Conservation (phyloP, 2,797 vertebrate species). For the Malacoctenus gilli region DNA sequence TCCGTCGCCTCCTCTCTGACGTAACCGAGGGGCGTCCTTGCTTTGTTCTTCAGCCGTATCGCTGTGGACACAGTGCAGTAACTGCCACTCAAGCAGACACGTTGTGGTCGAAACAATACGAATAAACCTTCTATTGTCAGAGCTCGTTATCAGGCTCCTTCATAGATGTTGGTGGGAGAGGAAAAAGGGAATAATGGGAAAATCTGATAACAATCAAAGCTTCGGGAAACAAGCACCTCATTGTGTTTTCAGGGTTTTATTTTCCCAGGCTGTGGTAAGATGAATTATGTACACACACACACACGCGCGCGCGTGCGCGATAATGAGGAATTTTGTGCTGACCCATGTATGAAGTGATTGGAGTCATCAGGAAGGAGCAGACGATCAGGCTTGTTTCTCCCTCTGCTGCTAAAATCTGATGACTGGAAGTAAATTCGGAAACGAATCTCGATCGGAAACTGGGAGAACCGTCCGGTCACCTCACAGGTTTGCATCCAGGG, state of each 20-base stretch:
- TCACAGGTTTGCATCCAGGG: neutral
- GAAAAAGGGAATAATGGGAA: constrained; percentile 38
- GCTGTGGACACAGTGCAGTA: no score
- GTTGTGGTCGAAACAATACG: neutral
- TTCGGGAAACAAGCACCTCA: constrained; percentile 60
- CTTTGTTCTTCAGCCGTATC: no score
- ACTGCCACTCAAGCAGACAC: no score
- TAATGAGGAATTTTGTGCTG: constrained; percentile 56
- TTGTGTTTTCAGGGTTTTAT: constrained; percentile 52
- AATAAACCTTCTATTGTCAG: constrained; percentile 14
- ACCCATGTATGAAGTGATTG: constrained; percentile 59
- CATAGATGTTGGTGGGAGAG: constrained; percentile 11
- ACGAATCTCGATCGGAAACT: constrained; percentile 4
- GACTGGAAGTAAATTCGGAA: constrained; percentile 27
- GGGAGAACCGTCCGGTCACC: neutral
- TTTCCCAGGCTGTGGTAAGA: constrained; percentile 39
- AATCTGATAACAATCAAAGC: constrained; percentile 58
- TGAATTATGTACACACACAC: constrained; percentile 49
- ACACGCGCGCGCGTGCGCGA: no score
- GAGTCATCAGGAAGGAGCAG: constrained; percentile 41
- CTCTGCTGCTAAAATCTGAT: constrained; percentile 3
- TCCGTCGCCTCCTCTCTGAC: no score
- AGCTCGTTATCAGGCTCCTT: neutral
- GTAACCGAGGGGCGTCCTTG: no score
- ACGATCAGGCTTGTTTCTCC: constrained; percentile 23